Conservation (phyloP, 1,140 invertebrate species). For the Brachystomella parvula region DNA sequence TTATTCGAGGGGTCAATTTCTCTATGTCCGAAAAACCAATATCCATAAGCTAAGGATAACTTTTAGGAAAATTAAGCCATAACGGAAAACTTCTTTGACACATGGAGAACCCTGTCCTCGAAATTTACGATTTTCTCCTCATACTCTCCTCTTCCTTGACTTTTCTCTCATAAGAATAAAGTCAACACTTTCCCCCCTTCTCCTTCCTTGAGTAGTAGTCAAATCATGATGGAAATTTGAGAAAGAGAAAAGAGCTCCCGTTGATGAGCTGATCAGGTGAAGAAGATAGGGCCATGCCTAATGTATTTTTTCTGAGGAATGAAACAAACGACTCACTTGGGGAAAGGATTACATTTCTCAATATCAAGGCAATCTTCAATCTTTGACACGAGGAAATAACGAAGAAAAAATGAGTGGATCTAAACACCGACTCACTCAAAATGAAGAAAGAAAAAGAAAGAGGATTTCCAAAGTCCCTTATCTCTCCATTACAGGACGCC, state of each 20-base stretch:
- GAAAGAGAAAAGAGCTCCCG: slow-evolving; percentile 18
- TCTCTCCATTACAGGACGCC: slow-evolving; percentile 38
- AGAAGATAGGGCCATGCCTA: not conserved
- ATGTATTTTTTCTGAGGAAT: not conserved
- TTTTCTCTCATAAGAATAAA: not conserved
- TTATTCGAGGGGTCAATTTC: slow-evolving; percentile 17
- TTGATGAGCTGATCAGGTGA: slow-evolving; percentile 17
- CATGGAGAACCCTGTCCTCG: slow-evolving; percentile 22
- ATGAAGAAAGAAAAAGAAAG: slow-evolving; percentile 15
- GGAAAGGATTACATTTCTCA: slow-evolving; percentile 30
- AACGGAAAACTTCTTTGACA: slow-evolving; percentile 32
- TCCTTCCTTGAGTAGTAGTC: not conserved
- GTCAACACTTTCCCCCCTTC: not conserved
- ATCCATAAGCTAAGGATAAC: slow-evolving; percentile 24
- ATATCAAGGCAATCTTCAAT: slow-evolving; percentile 34
- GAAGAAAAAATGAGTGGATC: slow-evolving; percentile 38
- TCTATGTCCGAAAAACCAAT: slow-evolving; percentile 21
- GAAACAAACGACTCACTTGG: slow-evolving; percentile 28
- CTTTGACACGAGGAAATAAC: slow-evolving; percentile 35
- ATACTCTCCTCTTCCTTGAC: slow-evolving; percentile 14
- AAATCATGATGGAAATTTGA: slow-evolving; percentile 17
- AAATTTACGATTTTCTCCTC: slow-evolving; percentile 24
- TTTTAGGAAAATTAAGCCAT: slow-evolving; percentile 34
- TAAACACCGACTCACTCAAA: slow-evolving; percentile 35
- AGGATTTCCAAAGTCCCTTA: slow-evolving; percentile 38